Evolutionary conservation across 1,140 invertebrate species (phyloP).

Genomic region (Parasteatoda tepidariorum): DNA sequence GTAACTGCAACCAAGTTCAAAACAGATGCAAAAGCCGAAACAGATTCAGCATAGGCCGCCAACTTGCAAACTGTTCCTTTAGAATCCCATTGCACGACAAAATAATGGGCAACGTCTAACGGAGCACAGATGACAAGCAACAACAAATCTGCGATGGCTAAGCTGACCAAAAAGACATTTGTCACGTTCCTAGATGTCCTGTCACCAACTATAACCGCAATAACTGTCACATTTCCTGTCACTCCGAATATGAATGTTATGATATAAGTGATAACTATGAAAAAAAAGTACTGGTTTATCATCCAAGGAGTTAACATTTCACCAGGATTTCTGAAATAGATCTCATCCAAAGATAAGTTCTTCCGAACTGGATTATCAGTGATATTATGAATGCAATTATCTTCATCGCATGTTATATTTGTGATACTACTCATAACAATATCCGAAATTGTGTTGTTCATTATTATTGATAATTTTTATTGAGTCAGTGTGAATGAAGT

Average conservation of each 20-base stretch:
- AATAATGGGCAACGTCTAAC: slow-evolving; percentile 63
- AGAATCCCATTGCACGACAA: slow-evolving; percentile 62
- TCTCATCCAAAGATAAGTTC: slow-evolving; percentile 20
- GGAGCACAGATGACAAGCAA: slow-evolving; percentile 63
- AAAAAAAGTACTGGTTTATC: slow-evolving; percentile 56
- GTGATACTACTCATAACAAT: no score
- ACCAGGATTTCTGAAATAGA: slow-evolving; percentile 54
- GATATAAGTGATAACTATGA: slow-evolving; percentile 62
- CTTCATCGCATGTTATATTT: neutral
- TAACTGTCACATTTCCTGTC: slow-evolving; percentile 60
- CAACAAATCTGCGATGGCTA: slow-evolving; percentile 64
- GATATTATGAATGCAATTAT: neutral
- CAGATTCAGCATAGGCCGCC: slow-evolving; percentile 58
- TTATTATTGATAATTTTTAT: no score
- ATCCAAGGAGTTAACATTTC: slow-evolving; percentile 62
- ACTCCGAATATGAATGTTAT: slow-evolving; percentile 63
- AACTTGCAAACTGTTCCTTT: slow-evolving; percentile 63
- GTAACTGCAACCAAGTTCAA: slow-evolving; percentile 64
- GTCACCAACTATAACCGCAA: slow-evolving; percentile 56
- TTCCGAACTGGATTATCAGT: neutral
- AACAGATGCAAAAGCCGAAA: slow-evolving; percentile 63
- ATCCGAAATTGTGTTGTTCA: no score
- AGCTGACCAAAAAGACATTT: slow-evolving; percentile 62
- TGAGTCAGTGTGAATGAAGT: no score
- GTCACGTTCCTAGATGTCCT: slow-evolving; percentile 48